Conservation (phyloP, 30 jellyfish, hydroid and myxozoan genomes). For the Morbakka virulenta region DNA sequence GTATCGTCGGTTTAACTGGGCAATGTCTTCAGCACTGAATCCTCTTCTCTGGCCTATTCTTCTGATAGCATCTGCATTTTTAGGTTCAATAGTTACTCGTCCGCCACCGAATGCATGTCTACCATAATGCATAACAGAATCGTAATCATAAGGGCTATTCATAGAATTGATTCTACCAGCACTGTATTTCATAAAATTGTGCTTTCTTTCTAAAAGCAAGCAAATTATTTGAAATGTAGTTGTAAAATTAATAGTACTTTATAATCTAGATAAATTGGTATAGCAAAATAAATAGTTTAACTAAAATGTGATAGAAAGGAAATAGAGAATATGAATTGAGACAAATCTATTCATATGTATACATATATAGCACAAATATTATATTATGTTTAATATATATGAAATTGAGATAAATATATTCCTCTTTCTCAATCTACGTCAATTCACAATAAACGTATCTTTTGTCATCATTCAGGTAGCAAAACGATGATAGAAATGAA, state of each 20-base stretch:
- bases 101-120: slow-evolving; percentile 61
- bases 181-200: slow-evolving; percentile 58
- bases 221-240: not conserved
- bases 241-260: not conserved
- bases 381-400: too few relatives aligned
- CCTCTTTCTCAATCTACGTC: too few relatives aligned
- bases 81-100: slow-evolving; percentile 47
- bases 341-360: too few relatives aligned
- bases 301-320: too few relatives aligned
- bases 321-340: too few relatives aligned
- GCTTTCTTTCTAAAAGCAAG: slow-evolving; percentile 6
- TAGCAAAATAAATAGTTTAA: too few relatives aligned
- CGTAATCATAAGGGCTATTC: slow-evolving; percentile 48
- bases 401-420: too few relatives aligned
- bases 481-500: too few relatives aligned
- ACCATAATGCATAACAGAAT: slow-evolving; percentile 67
- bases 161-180: slow-evolving; percentile 35
- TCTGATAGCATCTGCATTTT: slow-evolving; percentile 4
- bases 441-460: too few relatives aligned
- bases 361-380: too few relatives aligned
- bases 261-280: not conserved
- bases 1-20: slow-evolving; percentile 38
- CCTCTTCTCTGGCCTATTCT: slow-evolving; percentile 51
- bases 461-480: too few relatives aligned
- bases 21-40: slow-evolving; percentile 43